Evolutionary conservation across 2,888 invertebrate species (phyloP).

Genomic region (Tinea trinotella): DNA sequence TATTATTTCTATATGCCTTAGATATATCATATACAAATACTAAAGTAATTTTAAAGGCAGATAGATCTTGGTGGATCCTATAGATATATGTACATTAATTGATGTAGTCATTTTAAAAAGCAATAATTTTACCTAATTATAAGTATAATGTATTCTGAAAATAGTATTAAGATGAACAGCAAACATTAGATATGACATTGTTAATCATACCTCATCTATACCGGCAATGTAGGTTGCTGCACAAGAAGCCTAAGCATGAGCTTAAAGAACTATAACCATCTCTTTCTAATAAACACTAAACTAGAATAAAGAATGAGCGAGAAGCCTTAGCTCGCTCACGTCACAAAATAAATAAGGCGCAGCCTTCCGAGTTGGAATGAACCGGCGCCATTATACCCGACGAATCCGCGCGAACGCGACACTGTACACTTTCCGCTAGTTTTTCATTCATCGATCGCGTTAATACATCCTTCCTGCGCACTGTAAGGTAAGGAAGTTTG

Average conservation of each 20-base stretch:
- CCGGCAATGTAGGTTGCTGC: conserved; percentile 66
- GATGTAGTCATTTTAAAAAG: too few relatives aligned
- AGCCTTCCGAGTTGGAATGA: conserved; percentile 58
- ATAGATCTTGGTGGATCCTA: too few relatives aligned
- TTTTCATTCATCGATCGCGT: conserved; percentile 61
- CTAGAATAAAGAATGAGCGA: conserved; percentile 35
- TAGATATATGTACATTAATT: too few relatives aligned
- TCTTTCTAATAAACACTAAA: conserved; percentile 28
- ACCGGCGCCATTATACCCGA: conserved; percentile 66
- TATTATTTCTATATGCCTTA: too few relatives aligned
- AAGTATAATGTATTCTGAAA: too few relatives aligned
- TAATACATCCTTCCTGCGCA: conserved; percentile 66
- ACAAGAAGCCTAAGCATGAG: conserved; percentile 45
- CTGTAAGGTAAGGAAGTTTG: conserved; percentile 63
- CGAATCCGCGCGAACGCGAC: conserved; percentile 66
- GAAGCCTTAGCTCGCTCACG: conserved; percentile 42
- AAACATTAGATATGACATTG: conserved; percentile 57
- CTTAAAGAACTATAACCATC: conserved; percentile 31
- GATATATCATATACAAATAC: too few relatives aligned
- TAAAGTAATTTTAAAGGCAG: too few relatives aligned
- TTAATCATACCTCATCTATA: conserved; percentile 35
- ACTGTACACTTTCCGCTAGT: conserved; percentile 60
- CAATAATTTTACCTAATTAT: too few relatives aligned
- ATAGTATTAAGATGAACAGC: conserved; percentile 36
- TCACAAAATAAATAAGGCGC: conserved; percentile 64